Evolutionary conservation across 2,888 invertebrate genomes (phyloP).

Genomic region (Tetropium fuscum): DNA sequence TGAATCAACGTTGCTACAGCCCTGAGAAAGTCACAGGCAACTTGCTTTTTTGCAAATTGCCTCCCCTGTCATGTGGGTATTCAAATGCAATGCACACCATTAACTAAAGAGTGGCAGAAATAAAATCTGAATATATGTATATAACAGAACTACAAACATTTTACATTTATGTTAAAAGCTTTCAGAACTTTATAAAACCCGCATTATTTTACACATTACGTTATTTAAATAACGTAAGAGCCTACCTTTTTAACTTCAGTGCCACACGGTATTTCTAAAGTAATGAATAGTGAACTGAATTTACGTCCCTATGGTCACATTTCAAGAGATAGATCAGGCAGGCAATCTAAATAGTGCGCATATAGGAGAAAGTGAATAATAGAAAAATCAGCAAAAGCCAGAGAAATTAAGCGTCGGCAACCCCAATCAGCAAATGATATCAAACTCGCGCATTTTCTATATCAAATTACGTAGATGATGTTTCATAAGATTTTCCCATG

Average conservation of each 20-base stretch:
- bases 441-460: slow-evolving; percentile 31
- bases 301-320: too few relatives aligned
- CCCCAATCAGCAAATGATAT: slow-evolving; percentile 37
- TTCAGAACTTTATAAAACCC: slow-evolving; percentile 46
- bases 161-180: slow-evolving; percentile 50
- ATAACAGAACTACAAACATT: slow-evolving; percentile 49
- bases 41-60: too few relatives aligned
- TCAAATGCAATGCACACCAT: too few relatives aligned
- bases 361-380: slow-evolving; percentile 6
- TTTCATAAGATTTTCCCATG: slow-evolving; percentile 31
- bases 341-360: slow-evolving; percentile 6
- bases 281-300: too few relatives aligned
- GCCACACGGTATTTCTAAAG: too few relatives aligned
- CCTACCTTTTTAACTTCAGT: too few relatives aligned
- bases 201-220: slow-evolving; percentile 41
- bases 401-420: slow-evolving; percentile 30
- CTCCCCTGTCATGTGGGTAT: too few relatives aligned
- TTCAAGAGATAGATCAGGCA: too few relatives aligned
- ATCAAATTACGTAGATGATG: slow-evolving; percentile 34
- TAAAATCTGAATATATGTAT: slow-evolving; percentile 45
- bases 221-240: slow-evolving; percentile 46
- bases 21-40: too few relatives aligned
- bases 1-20: too few relatives aligned
- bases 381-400: slow-evolving; percentile 26
- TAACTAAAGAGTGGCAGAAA: slow-evolving; percentile 28